A percentile compares a stretch with the other conserved stretches of the same genome.
These are phyloP conservation scores for Chloropsis cyanopogon DNA, from an alignment of 2,113 vertebrate genomes.

Conservation along the genomic window DNA sequence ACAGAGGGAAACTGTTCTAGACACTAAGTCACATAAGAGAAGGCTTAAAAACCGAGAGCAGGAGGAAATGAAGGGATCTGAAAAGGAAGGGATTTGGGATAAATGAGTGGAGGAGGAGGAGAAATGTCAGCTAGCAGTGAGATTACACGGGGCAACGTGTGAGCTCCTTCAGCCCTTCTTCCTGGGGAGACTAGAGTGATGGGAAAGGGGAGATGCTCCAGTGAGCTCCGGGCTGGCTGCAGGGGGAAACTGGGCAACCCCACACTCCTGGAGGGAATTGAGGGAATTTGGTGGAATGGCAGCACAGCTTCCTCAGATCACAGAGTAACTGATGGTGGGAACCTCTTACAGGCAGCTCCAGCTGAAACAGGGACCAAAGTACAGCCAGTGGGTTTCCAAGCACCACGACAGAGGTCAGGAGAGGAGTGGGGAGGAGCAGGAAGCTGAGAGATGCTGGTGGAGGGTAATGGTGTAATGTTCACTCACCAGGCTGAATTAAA, in stretches of 20 bases:
- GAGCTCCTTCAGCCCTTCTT: background rate
- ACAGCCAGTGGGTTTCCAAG: background rate
- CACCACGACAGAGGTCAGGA: fast-evolving
- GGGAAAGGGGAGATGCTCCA: background rate
- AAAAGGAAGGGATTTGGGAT: conserved; percentile 49
- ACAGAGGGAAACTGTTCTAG: conserved; percentile 39
- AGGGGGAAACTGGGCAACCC: background rate
- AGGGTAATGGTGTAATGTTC: background rate
- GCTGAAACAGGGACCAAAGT: background rate
- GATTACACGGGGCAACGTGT: background rate
- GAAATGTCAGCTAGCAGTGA: background rate
- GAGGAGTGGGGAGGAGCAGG: background rate
- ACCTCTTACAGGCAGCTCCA: background rate
- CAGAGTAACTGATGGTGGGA: background rate
- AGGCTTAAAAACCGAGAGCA: conserved; percentile 23
- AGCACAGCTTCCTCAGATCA: background rate
- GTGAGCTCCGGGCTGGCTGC: background rate
- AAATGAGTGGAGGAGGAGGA: conserved; percentile 41
- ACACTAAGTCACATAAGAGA: conserved; percentile 47
- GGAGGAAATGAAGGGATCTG: conserved; percentile 46
- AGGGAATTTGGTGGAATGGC: background rate
- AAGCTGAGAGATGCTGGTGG: background rate
- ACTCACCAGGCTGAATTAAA: conserved; percentile 5
- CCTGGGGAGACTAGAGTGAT: background rate
- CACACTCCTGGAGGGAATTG: background rate